Evolutionary conservation across 2,113 vertebrate species (phyloP).

Genomic region (Siniperca knerii): DNA sequence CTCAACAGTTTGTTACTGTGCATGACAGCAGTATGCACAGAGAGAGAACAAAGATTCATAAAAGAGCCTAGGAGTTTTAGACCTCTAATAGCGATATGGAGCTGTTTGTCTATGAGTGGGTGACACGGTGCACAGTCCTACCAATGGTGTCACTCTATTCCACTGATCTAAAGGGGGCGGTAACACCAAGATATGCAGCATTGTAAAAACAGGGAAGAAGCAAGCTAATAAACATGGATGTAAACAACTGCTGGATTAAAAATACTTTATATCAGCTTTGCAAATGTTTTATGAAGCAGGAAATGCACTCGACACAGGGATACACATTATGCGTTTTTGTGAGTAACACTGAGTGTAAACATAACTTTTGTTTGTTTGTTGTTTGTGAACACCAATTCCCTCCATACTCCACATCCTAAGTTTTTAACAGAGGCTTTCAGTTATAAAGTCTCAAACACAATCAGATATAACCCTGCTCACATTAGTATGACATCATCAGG

Average conservation of each 20-base stretch:
- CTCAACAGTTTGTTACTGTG: slow-evolving; percentile 22
- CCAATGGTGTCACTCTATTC: neutral
- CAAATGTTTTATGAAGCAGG: too few species aligned
- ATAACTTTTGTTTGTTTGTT: neutral
- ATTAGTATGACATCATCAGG: neutral
- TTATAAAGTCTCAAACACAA: neutral
- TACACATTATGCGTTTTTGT: neutral
- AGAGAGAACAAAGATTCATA: slow-evolving; percentile 1
- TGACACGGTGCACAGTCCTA: neutral
- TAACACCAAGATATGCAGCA: neutral
- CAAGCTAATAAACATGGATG: neutral
- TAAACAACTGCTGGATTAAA: neutral
- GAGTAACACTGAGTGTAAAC: neutral
- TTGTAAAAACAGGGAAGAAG: neutral
- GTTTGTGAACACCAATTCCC: neutral
- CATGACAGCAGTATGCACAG: slow-evolving; percentile 13
- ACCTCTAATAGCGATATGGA: neutral
- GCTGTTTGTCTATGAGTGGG: neutral
- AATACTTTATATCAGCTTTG: neutral
- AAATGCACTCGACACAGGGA: neutral
- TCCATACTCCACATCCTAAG: neutral
- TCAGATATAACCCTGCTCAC: neutral
- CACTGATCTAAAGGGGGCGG: neutral
- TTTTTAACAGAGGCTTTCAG: neutral
- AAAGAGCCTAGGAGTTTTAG: neutral